These are phyloP conservation scores for Distichodus sexfasciatus DNA, from an alignment of 2,797 vertebrate species.

Conservation along the genomic window DNA sequence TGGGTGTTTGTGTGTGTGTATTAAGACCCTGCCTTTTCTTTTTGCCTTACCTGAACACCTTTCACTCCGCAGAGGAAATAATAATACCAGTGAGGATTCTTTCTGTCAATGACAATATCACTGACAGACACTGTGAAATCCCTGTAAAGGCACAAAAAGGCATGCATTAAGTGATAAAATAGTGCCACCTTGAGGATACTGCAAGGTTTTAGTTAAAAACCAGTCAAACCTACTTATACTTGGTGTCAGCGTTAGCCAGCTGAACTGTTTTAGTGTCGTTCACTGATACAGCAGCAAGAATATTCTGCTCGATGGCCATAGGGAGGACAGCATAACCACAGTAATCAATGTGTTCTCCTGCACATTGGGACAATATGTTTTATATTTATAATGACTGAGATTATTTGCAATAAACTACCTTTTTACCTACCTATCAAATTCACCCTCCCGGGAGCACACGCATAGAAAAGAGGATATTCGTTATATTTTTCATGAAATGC, in stretches of 20 bases:
- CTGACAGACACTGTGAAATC: conserved; percentile 78
- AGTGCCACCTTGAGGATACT: conserved; percentile 70
- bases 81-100: conserved; percentile 89
- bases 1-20: too few species aligned
- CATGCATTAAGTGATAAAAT: conserved; percentile 52
- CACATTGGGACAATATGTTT: neutral
- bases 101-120: conserved; percentile 83
- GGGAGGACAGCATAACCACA: conserved; percentile 97
- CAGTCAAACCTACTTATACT: conserved; percentile 78
- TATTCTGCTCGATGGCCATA: conserved; percentile 95
- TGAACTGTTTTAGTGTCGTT: conserved; percentile 75
- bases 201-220: neutral
- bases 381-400: neutral
- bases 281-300: conserved; percentile 87
- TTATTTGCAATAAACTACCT: neutral
- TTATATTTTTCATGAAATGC: conserved; percentile 85
- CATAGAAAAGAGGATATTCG: conserved; percentile 85
- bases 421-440: conserved; percentile 89
- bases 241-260: conserved; percentile 83
- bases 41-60: conserved; percentile 87
- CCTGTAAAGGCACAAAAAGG: conserved; percentile 69
- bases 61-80: conserved; percentile 98
- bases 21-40: neutral
- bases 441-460: conserved; percentile 91
- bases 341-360: conserved; percentile 97